Percentiles rank a stretch among this genome's conserved stretches.
These are phyloP conservation scores for Cariama cristata DNA, from an alignment of 2,113 vertebrate genomes.

Conservation along the genomic window DNA sequence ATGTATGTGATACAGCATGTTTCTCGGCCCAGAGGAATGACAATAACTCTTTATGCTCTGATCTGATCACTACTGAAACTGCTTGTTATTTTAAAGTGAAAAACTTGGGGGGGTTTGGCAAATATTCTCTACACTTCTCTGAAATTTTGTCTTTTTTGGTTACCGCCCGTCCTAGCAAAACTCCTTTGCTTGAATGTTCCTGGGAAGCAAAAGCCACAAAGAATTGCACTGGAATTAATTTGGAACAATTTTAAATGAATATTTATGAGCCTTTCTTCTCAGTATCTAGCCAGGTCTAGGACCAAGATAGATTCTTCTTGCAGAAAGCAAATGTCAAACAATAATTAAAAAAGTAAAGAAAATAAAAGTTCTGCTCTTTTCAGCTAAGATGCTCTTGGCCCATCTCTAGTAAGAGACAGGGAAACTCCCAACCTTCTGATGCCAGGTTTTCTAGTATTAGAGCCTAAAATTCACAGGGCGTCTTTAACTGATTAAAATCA, in stretches of 20 bases:
- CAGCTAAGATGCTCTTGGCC: neutral
- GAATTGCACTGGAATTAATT: slow-evolving; percentile 9
- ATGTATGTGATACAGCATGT: neutral
- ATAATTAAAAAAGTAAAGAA: neutral
- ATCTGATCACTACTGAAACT: neutral
- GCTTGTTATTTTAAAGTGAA: neutral
- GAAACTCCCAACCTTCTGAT: neutral
- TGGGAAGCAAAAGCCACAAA: neutral
- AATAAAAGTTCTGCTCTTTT: neutral
- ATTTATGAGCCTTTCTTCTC: neutral
- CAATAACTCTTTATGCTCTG: neutral
- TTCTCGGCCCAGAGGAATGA: neutral
- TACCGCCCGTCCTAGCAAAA: neutral
- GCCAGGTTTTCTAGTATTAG: neutral
- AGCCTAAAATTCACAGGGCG: neutral
- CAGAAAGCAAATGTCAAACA: neutral
- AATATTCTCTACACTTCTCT: neutral
- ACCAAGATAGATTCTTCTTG: neutral
- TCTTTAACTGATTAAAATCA: neutral
- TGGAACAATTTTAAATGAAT: neutral
- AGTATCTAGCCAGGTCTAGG: neutral
- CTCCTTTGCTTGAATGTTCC: neutral
- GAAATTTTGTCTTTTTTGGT: neutral
- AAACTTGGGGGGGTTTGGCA: neutral
- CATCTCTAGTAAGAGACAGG: neutral